Percentiles rank a stretch among this genome's conserved stretches.
Evolutionary conservation across 2,888 invertebrate species (phyloP).

Genomic region (Metopia argyrocephala): DNA sequence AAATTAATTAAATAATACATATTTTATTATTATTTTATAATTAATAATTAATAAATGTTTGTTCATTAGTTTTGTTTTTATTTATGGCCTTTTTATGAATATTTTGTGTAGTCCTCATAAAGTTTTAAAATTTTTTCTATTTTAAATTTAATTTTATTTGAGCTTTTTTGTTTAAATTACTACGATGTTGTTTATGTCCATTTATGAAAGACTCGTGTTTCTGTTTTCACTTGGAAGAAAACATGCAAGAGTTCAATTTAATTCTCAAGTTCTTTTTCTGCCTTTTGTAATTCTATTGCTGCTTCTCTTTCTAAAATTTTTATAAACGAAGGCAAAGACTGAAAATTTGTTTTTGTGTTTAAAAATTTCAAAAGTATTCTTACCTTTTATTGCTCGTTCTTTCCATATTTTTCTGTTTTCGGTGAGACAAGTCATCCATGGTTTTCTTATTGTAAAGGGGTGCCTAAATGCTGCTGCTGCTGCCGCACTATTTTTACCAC

Average conservation of each 20-base stretch:
- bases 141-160: background rate
- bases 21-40: conserved; percentile 1
- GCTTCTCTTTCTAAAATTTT: conserved; percentile 68
- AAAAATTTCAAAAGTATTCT: conserved; percentile 33
- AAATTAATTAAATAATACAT: conserved; percentile 10
- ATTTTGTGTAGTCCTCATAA: background rate
- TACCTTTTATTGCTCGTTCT: conserved; percentile 87
- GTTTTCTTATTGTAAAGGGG: conserved; percentile 85
- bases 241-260: conserved; percentile 16
- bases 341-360: background rate
- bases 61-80: conserved; percentile 19
- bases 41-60: conserved; percentile 27
- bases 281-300: conserved; percentile 46
- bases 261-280: conserved; percentile 48
- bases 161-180: conserved; percentile 16
- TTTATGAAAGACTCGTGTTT: too few species aligned
- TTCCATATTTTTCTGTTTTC: conserved; percentile 92
- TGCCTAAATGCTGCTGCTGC: conserved; percentile 63
- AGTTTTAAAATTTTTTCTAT: too few species aligned
- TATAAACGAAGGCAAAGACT: conserved; percentile 48
- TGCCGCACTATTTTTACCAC: background rate
- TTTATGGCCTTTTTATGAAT: conserved; percentile 1
- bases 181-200: conserved; percentile 14
- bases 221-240: conserved; percentile 6
- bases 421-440: conserved; percentile 87